Evolutionary conservation across 92 coral and sea anemone genomes (phyloP), one percentile per base, ranked within the genome.

Genomic region (Epizoanthus scotinus): DNA sequence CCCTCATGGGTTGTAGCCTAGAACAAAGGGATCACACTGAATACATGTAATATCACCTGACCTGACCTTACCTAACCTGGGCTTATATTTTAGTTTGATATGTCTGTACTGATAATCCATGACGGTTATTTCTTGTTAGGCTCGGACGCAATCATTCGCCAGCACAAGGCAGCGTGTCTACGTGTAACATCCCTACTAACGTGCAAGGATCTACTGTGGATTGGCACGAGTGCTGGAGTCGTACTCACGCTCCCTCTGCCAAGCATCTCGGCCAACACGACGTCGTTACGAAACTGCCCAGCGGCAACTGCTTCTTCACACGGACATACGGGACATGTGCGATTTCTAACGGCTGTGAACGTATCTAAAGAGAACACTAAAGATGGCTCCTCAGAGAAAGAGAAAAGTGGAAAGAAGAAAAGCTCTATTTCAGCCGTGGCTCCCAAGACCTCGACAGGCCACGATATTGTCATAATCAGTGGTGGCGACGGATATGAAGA

Each of bases 401-500:
- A 87, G 21, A 71, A 84, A 42, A 80, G 59, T 49, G 78, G 54
- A 27, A 82, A 86, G 77, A 61, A 84, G 22, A 84, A 70, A 38
- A 68, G 85, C 34, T 82, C 86, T 17, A 78, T 89, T 70, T 83
- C 93, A 2, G 88, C 84, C 56, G 56, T 90, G 22, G 88, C 78
- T 12, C 88, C 93, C n/a, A 86, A 97, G 52, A 70, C 85, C 42
- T 77, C 54, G n/a, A 50, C 83, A 22, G 84, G 87, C 25, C 87
- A 91, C 27, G 91, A 87, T 63, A 92, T 96, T 78, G 84, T 96
- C 77, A 93, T 96, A 31, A 91, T 96, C 25, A 96, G 99, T 67
- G 99, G 99, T 65, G 99, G 99, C 8, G 99, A 96, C 69, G 99
- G 99, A 6, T 96, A 96, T 80, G 99, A 96, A 88, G 99, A 96